phyloP scores from a whole-genome alignment of 1,140 invertebrate genomes.

The Whitmania pigra region DNA sequence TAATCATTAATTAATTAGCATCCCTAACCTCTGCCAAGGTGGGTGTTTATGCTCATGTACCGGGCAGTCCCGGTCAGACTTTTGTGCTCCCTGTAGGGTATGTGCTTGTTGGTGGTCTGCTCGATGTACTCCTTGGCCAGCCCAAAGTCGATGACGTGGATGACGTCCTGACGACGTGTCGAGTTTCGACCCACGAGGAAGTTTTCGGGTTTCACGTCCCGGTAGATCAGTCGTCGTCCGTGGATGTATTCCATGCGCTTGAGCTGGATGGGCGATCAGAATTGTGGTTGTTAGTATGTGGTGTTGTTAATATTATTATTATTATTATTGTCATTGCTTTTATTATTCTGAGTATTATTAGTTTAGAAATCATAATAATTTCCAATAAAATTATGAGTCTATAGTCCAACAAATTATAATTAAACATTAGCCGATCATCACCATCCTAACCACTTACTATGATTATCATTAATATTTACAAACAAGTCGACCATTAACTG shows the following conservation, averaged over 20 bases:
- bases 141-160: constrained; percentile 48
- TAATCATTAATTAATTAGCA: background rate
- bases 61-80: constrained; percentile 31
- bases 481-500: too few relatives aligned
- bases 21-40: constrained; percentile 51
- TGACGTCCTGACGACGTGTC: background rate
- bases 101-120: constrained; percentile 23
- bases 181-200: constrained; percentile 31
- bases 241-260: constrained; percentile 20
- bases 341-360: too few relatives aligned
- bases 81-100: constrained; percentile 32
- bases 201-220: constrained; percentile 36
- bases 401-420: too few relatives aligned
- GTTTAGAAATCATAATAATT: too few relatives aligned
- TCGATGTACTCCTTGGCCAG: constrained; percentile 43
- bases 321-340: too few relatives aligned
- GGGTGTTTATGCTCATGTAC: constrained; percentile 28
- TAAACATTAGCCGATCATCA: too few relatives aligned
- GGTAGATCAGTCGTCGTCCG: constrained; percentile 28
- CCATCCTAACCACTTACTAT: too few relatives aligned
- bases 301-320: background rate
- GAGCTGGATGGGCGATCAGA: background rate
- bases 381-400: too few relatives aligned
- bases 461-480: too few relatives aligned
- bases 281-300: background rate